Evolutionary conservation across 2,888 invertebrate species (phyloP), one percentile per base, ranked within the genome.

Genomic region (Diachrysia chrysitis): DNA sequence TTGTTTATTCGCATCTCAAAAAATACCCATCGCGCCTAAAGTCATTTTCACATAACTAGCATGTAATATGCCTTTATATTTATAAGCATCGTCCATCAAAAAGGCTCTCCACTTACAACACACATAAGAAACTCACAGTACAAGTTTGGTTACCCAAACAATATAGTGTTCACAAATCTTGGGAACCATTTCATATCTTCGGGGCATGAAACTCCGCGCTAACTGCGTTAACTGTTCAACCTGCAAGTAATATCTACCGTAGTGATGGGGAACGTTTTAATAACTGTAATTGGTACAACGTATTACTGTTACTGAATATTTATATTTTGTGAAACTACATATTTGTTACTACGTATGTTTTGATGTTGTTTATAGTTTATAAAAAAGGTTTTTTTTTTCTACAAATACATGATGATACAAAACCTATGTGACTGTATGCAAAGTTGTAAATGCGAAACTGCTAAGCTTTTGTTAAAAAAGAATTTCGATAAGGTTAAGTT

Each of bases 181-280:
- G 32, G 63, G 57, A 60, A 56, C 37, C 69, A 58, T 81, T 59
- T 81, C 67, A 63, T 70, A 81, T 81, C 74, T 69, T 32, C 46
- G n/a, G 37, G 81, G 56, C 54, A 57, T 55, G 66, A 80, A 77
- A 71, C 78, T 71, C 54, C 60, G 48, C 60, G 53, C 59, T 60
- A 62, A 66, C 69, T 78, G 74, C 75, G 56, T 59, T 63, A 56
- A 59, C 65, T 59, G 68, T 77, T 68, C 68, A 48, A 80, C 78
- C 81, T 78, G 81, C 68, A 58, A 32, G 59, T 76, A 72, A 67
- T 76, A 64, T 69, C 53, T 60, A 1, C 1, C 37, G 23, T 80
- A 81, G 81, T 77, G 81, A 58, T 69, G 72, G 55, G 32, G 4
- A 42, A 2, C 42, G 4, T 7, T 17, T 4, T n/a, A n/a, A 7